phyloP scores from a whole-genome alignment of 2,888 invertebrate genomes.

The Agriotes lineatus region DNA sequence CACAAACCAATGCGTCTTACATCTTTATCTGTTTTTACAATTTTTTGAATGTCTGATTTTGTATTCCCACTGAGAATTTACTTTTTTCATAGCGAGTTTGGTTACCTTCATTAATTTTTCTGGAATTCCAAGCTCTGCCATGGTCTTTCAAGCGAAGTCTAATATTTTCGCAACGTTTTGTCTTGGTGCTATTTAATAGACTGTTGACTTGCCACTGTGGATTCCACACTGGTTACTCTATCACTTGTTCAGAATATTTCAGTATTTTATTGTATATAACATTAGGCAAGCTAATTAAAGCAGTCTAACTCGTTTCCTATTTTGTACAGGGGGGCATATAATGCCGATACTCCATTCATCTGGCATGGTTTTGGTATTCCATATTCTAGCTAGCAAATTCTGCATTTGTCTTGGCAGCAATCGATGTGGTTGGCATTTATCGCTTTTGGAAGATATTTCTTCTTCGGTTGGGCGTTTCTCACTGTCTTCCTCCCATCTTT shows the following conservation, averaged over 20 bases:
- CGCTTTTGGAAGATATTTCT: too few species aligned
- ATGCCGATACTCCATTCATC: not conserved
- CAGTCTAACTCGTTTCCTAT: not conserved
- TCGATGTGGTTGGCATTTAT: too few species aligned
- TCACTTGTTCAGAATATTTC: too few species aligned
- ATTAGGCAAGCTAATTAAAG: not conserved
- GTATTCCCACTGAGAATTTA: not conserved
- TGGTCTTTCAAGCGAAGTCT: not conserved
- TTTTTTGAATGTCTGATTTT: not conserved
- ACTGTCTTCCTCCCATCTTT: too few species aligned
- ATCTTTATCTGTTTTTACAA: not conserved
- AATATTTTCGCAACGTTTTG: too few species aligned
- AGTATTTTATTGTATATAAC: too few species aligned
- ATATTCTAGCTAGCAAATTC: not conserved
- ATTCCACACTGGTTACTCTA: too few species aligned
- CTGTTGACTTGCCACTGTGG: too few species aligned
- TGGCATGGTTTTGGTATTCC: not conserved
- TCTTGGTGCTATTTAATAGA: too few species aligned
- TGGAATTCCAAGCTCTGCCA: not conserved
- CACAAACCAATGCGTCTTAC: not conserved
- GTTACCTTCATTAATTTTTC: not conserved
- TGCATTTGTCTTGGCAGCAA: not conserved
- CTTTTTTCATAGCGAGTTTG: not conserved
- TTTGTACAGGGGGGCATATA: not conserved
- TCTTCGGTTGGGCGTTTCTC: too few species aligned